Base-by-base conservation (phyloP, 2,888 invertebrate species). In the Acleris literana region DNA sequence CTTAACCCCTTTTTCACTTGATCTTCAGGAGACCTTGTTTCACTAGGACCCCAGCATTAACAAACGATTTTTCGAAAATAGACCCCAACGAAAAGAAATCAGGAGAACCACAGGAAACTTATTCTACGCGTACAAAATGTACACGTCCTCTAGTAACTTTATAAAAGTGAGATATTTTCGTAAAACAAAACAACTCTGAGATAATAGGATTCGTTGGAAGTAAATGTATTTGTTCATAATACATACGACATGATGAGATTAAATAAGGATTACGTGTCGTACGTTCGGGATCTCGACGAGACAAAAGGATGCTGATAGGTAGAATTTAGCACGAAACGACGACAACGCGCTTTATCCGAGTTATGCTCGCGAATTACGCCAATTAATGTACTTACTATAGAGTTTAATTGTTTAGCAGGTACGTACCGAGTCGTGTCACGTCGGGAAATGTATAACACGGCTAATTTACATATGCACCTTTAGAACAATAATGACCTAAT, bases 221-320 rank as follows among this genome's bases (percentile, higher is more conserved):
- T 18, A 59, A 65, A 65, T 61, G 33, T 65, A 61, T 65, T 51
- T 65, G 60, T 61, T 60, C 65, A 43, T 60, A 51, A 65, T 61
- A 43, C 43, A 56, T 29, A 39, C 55, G 55, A 46, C 65, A 65
- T 51, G 55, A n/a, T 55, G 56, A 60, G 56, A 65, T 65, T 65
- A 51, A 65, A 65, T 65, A 65, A 61, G 56, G 56, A 61, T 65
- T 61, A 61, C 55, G 49, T 60, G 39, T 39, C 56, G 20, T 48
- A 52, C 46, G 52, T 53, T 33, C 61, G 52, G 52, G 46, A 61
- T 56, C 33, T 20, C 29, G 5, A 2, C 25, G 53, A 53, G 52
- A 52, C 44, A 33, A 53, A 54, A 46, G 39, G 64, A 43, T 58
- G 46, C 58, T 64, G 52, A 58, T 64, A 25, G 48, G 53, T 54